phyloP scores from a whole-genome alignment of 2,113 vertebrate species.

The Vimba vimba region DNA sequence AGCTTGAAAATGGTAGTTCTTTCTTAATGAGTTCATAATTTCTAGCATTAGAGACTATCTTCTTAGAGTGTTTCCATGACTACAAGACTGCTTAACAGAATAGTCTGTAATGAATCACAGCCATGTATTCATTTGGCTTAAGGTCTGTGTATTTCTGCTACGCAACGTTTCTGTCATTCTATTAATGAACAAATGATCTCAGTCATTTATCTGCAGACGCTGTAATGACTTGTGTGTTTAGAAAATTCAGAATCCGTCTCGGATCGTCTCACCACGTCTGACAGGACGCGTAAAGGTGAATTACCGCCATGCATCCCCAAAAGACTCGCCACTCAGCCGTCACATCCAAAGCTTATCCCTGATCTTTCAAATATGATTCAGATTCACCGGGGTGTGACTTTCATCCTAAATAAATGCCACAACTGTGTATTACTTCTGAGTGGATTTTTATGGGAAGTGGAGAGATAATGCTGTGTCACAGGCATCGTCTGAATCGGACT shows the following conservation, averaged over 20 bases:
- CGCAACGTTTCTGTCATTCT: conserved; percentile 40
- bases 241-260: neutral
- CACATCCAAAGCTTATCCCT: conserved; percentile 37
- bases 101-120: conserved; percentile 45
- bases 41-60: conserved; percentile 41
- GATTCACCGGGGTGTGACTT: conserved; percentile 49
- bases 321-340: neutral
- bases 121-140: conserved; percentile 53
- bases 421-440: conserved; percentile 44
- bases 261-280: conserved; percentile 3
- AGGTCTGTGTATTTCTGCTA: conserved; percentile 49
- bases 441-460: conserved; percentile 41
- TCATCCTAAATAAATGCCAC: conserved; percentile 53
- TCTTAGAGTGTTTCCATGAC: conserved; percentile 56
- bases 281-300: conserved; percentile 27
- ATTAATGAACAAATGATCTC: conserved; percentile 44
- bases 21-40: conserved; percentile 38
- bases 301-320: neutral
- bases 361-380: conserved; percentile 29
- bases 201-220: conserved; percentile 34
- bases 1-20: conserved; percentile 5
- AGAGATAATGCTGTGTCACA: conserved; percentile 49
- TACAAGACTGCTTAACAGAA: conserved; percentile 52
- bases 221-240: conserved; percentile 20
- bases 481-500: neutral